Conservation (phyloP, 2,888 invertebrate species). For the Chrysolina oricalcia region DNA sequence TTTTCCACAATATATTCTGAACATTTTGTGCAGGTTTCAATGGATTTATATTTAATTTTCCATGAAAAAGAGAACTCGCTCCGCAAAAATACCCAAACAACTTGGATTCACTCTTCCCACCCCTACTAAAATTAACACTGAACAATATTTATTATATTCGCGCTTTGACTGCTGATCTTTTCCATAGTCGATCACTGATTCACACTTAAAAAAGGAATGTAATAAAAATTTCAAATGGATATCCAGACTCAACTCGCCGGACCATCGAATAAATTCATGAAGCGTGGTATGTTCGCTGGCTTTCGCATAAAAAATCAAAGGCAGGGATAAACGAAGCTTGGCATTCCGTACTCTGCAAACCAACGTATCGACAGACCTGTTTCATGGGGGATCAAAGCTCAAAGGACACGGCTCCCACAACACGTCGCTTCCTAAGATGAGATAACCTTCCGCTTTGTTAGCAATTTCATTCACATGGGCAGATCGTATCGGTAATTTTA, state of each 20-base stretch:
- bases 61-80: no score
- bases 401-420: background rate
- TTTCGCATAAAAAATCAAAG: constrained; percentile 5
- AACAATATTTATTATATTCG: no score
- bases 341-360: background rate
- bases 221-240: background rate
- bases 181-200: background rate
- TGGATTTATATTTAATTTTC: no score
- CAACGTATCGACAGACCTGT: constrained; percentile 8
- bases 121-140: no score
- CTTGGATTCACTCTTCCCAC: no score
- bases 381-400: constrained; percentile 15
- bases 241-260: background rate
- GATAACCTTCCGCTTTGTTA: background rate
- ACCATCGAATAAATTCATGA: background rate
- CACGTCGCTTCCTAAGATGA: background rate
- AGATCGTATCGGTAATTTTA: background rate
- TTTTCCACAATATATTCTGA: no score
- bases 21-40: no score
- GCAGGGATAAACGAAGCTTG: background rate
- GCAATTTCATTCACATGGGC: background rate
- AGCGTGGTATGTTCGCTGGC: background rate
- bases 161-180: no score
- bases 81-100: no score
- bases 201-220: background rate